A percentile compares a stretch with the other conserved stretches of the same genome.
Conservation (phyloP, 2,113 vertebrate genomes). For the Anoura caudifer region DNA sequence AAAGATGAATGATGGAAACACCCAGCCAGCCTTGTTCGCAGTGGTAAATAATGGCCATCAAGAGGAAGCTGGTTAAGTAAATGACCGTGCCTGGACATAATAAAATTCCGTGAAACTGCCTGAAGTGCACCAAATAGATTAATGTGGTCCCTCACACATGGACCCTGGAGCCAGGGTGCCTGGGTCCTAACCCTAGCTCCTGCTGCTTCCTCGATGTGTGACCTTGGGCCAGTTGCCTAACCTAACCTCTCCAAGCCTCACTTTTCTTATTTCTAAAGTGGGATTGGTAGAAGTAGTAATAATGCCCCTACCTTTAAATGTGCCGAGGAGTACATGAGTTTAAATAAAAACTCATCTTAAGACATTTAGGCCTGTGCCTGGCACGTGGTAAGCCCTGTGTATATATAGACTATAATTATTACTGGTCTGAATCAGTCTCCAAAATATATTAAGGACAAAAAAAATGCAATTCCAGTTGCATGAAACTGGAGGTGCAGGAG, state of each 20-base stretch:
- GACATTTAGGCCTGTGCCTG: neutral
- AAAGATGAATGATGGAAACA: slow-evolving; percentile 35
- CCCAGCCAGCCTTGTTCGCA: neutral
- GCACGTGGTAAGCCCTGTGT: too few species aligned
- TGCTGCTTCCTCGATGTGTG: neutral
- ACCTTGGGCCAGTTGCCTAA: neutral
- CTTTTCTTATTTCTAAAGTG: neutral
- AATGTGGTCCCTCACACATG: neutral
- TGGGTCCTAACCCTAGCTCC: neutral
- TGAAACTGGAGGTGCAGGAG: neutral
- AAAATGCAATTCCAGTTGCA: neutral
- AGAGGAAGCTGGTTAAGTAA: neutral
- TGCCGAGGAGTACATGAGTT: neutral
- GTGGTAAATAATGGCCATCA: slow-evolving; percentile 14
- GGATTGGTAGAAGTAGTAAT: neutral
- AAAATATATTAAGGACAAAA: neutral
- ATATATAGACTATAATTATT: neutral
- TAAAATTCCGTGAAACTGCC: neutral
- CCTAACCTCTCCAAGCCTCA: neutral
- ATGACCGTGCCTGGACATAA: neutral
- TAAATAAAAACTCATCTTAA: neutral
- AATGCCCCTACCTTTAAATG: neutral
- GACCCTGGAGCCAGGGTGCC: neutral
- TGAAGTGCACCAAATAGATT: neutral
- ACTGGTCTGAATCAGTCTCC: neutral